phyloP scores from a whole-genome alignment of 2,113 vertebrate species.

The Eulemur rufifrons region DNA sequence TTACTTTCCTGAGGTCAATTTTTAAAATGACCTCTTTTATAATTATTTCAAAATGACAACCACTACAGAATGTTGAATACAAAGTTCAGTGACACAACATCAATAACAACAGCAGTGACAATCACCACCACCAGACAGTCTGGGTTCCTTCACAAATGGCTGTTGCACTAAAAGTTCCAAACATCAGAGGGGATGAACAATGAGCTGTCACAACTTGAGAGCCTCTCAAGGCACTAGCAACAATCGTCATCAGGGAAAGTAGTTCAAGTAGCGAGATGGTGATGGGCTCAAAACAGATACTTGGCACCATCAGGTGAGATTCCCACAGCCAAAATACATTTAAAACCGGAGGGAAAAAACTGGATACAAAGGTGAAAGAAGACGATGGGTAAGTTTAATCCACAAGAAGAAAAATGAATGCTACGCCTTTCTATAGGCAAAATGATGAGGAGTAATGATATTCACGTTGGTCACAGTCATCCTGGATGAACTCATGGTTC shows the following conservation, averaged over 20 bases:
- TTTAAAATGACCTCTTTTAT: not conserved
- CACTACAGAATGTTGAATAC: not conserved
- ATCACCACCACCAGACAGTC: not conserved
- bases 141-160: not conserved
- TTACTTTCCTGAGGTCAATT: not conserved
- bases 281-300: not conserved
- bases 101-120: not conserved
- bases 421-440: not conserved
- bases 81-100: not conserved
- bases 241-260: not conserved
- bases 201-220: not conserved
- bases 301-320: not conserved
- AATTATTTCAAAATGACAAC: constrained; percentile 25
- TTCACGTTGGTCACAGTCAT: not conserved
- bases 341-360: not conserved
- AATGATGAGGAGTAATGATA: not conserved
- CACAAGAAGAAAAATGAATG: not conserved
- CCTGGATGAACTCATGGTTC: not conserved
- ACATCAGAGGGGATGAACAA: not conserved
- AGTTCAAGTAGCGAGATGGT: not conserved
- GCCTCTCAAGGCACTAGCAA: not conserved
- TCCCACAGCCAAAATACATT: not conserved
- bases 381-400: not conserved
- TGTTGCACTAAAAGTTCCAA: not conserved
- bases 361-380: not conserved